Conservation (phyloP, 2,888 invertebrate species). For the Dermolepida albohirtum region DNA sequence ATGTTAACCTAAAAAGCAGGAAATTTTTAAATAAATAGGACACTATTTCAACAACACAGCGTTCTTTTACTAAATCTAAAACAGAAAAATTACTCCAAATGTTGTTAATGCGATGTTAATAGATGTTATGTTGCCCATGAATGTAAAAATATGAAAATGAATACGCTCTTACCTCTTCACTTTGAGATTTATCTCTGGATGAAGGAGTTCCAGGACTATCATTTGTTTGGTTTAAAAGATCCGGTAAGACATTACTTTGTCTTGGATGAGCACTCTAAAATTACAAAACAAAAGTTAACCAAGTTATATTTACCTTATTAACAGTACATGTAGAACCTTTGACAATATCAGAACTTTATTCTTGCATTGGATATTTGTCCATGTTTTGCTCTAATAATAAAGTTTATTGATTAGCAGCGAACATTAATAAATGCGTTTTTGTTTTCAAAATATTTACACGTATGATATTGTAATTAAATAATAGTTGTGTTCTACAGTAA, state of each 20-base stretch:
- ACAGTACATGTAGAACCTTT: too few species aligned
- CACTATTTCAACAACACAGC: too few species aligned
- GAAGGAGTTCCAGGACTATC: constrained; percentile 85
- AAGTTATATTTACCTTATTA: constrained; percentile 8
- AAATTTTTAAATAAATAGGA: too few species aligned
- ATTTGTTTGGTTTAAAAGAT: constrained; percentile 90
- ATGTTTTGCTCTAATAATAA: background rate
- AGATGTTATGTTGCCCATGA: background rate
- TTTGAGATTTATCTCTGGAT: constrained; percentile 91
- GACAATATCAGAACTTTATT: too few species aligned
- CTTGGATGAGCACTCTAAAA: constrained; percentile 69
- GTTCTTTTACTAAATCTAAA: too few species aligned
- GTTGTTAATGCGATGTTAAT: too few species aligned
- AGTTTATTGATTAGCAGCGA: background rate
- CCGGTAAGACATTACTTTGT: constrained; percentile 94
- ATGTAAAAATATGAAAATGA: background rate
- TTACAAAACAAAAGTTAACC: constrained; percentile 19
- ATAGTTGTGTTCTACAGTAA: too few species aligned
- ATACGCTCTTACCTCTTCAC: constrained; percentile 84
- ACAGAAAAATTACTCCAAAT: too few species aligned
- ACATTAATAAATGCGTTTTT: too few species aligned
- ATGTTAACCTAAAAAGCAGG: too few species aligned
- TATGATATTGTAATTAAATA: too few species aligned
- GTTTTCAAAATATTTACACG: too few species aligned
- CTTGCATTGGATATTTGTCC: background rate